Percentiles rank a stretch among this genome's conserved stretches.
Conservation (phyloP, 2,888 invertebrate genomes). For the Drosophila bunnanda region DNA sequence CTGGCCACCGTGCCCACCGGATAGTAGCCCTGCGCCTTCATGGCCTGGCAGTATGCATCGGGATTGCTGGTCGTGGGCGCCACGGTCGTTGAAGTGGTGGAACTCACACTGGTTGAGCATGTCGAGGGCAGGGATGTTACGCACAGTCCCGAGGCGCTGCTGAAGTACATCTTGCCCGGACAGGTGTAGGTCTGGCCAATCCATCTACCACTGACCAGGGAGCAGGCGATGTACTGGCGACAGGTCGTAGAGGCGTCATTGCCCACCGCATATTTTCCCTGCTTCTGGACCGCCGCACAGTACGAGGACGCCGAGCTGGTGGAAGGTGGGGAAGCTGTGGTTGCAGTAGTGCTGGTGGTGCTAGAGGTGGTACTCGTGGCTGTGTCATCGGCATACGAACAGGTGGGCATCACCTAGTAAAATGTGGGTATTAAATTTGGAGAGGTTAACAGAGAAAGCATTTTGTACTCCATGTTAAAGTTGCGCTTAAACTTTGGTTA, state of each 20-base stretch:
- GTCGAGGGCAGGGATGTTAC: slow-evolving; percentile 31
- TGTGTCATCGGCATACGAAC: slow-evolving; percentile 57
- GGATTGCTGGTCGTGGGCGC: slow-evolving; percentile 53
- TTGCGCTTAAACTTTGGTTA: not conserved
- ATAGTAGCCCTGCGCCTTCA: slow-evolving; percentile 56
- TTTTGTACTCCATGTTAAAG: too few relatives aligned
- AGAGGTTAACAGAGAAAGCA: too few relatives aligned
- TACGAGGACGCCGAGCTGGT: slow-evolving; percentile 49
- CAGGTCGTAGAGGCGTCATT: slow-evolving; percentile 65
- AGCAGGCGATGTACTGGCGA: slow-evolving; percentile 73
- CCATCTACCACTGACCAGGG: slow-evolving; percentile 58
- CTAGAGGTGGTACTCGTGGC: slow-evolving; percentile 35
- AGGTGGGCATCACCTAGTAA: slow-evolving; percentile 58
- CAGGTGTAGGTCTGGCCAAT: slow-evolving; percentile 68
- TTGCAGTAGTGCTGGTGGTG: slow-evolving; percentile 18
- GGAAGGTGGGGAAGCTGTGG: slow-evolving; percentile 37
- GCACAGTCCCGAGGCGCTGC: slow-evolving; percentile 50
- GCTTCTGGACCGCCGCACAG: slow-evolving; percentile 55
- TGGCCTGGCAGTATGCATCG: slow-evolving; percentile 57
- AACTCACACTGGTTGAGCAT: slow-evolving; percentile 43
- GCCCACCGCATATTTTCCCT: slow-evolving; percentile 64
- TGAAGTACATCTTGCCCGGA: slow-evolving; percentile 68
- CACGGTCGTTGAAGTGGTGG: slow-evolving; percentile 54
- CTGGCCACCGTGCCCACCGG: slow-evolving; percentile 61
- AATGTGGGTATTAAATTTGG: not conserved